Evolutionary conservation across 2,888 invertebrate species (phyloP).

Genomic region (Drosophila subsilvestris): DNA sequence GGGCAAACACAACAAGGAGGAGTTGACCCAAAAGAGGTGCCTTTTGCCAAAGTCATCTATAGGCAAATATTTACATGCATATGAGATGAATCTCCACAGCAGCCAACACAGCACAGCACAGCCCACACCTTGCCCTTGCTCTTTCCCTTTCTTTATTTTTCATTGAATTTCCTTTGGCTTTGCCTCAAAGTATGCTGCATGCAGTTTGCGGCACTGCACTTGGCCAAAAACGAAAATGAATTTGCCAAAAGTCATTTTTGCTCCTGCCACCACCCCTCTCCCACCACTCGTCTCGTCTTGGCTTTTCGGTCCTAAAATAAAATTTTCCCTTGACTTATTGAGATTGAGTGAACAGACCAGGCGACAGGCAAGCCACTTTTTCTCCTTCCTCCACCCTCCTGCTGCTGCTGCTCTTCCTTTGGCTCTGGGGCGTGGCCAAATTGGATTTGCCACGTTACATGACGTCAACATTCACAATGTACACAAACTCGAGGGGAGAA

Average conservation of each 20-base stretch:
- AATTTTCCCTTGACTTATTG: constrained; percentile 30
- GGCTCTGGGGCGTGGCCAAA: constrained; percentile 45
- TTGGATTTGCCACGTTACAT: constrained; percentile 73
- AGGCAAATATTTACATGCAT: constrained; percentile 32
- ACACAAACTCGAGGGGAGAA: constrained; percentile 35
- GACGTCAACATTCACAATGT: constrained; percentile 62
- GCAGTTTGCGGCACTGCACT: constrained; percentile 7
- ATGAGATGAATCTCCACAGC: constrained; percentile 19
- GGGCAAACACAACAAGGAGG: constrained; percentile 8
- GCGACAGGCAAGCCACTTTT: constrained; percentile 4
- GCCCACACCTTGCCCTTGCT: not conserved
- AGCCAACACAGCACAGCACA: constrained; percentile 14
- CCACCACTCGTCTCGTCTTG: not conserved
- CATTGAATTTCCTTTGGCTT: constrained; percentile 16
- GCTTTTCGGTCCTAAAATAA: constrained; percentile 1
- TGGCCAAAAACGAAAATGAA: constrained; percentile 30
- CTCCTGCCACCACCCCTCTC: not conserved
- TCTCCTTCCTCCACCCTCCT: not conserved
- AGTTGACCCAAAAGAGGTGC: not conserved
- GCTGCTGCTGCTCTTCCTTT: not conserved
- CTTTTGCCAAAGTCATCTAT: constrained; percentile 22
- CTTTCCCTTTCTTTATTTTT: not conserved
- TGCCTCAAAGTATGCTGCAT: constrained; percentile 20
- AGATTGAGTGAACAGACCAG: not conserved
- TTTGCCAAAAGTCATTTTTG: constrained; percentile 24